Percentiles rank a stretch among this genome's conserved stretches.
Conservation (phyloP, 2,888 invertebrate species). For the Aleiodes testaceus region DNA sequence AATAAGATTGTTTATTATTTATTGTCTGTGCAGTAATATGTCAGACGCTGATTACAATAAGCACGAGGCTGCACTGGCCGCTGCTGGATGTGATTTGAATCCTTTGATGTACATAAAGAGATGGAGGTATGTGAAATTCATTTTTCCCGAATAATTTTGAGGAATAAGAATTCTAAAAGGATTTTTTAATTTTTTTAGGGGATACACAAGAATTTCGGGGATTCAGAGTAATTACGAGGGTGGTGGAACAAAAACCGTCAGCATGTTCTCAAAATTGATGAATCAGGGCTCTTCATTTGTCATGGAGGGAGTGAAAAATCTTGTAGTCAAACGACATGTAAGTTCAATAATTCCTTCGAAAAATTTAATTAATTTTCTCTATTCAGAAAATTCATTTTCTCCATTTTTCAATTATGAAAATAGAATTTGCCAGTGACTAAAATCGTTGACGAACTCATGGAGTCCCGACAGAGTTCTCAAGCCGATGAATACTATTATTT, state of each 20-base stretch:
- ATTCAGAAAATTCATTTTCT: conserved; percentile 2
- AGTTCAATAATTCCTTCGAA: conserved; percentile 68
- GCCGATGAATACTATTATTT: conserved; percentile 93
- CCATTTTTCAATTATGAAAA: conserved; percentile 40
- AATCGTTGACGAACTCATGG: conserved; percentile 92
- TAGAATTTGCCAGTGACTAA: conserved; percentile 95
- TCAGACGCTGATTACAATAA: conserved; percentile 89
- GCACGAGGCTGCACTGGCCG: conserved; percentile 84
- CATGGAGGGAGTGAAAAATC: conserved; percentile 99
- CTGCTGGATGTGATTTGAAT: conserved; percentile 89
- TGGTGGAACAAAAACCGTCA: conserved; percentile 95
- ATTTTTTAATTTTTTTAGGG: conserved; percentile 72
- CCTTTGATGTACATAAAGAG: conserved; percentile 92
- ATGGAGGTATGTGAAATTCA: conserved; percentile 83
- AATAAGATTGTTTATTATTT: conserved; percentile 93
- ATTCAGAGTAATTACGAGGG: conserved; percentile 90
- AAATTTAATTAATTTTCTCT: background rate
- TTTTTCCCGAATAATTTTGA: background rate
- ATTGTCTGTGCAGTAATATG: conserved; percentile 89
- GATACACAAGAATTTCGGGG: conserved; percentile 84
- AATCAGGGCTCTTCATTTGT: conserved; percentile 98
- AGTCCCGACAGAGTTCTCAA: conserved; percentile 84
- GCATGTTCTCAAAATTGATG: conserved; percentile 98
- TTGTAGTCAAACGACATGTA: conserved; percentile 98
- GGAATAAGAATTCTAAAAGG: background rate